phyloP scores from a whole-genome alignment of 2,888 invertebrate species.

The Caenorhabditis angaria region DNA sequence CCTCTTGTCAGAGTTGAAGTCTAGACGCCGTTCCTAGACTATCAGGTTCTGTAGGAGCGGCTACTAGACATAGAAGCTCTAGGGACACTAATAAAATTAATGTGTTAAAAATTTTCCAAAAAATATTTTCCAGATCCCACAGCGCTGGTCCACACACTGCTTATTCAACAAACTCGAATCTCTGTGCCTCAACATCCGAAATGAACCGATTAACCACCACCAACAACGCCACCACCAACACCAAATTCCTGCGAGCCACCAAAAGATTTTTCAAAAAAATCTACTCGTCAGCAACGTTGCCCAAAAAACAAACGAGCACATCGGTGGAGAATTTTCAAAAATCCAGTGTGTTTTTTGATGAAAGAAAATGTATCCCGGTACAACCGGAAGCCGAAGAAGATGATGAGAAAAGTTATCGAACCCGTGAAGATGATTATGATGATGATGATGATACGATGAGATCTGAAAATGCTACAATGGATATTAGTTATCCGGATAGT shows the following conservation, averaged over 20 bases:
- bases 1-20: no score
- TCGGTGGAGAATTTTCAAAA: slow-evolving; percentile 42
- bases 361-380: slow-evolving; percentile 8
- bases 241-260: slow-evolving; percentile 57
- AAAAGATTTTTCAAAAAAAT: slow-evolving; percentile 69
- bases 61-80: no score
- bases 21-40: no score
- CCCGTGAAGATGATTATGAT: slow-evolving; percentile 18
- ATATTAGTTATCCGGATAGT: slow-evolving; percentile 49
- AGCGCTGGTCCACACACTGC: slow-evolving; percentile 53
- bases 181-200: slow-evolving; percentile 46
- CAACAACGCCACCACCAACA: slow-evolving; percentile 34
- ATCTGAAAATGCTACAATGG: slow-evolving; percentile 42
- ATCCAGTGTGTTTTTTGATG: slow-evolving; percentile 32
- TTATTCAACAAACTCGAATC: slow-evolving; percentile 35
- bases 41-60: no score
- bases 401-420: slow-evolving; percentile 22
- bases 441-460: slow-evolving; percentile 41
- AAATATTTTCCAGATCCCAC: slow-evolving; percentile 53
- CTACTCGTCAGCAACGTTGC: slow-evolving; percentile 66
- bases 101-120: no score
- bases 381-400: not conserved
- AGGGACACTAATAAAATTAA: no score
- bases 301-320: slow-evolving; percentile 50
- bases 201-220: slow-evolving; percentile 38